Evolutionary conservation across 2,113 vertebrate species (phyloP).

Genomic region (Gracilinanus agilis): DNA sequence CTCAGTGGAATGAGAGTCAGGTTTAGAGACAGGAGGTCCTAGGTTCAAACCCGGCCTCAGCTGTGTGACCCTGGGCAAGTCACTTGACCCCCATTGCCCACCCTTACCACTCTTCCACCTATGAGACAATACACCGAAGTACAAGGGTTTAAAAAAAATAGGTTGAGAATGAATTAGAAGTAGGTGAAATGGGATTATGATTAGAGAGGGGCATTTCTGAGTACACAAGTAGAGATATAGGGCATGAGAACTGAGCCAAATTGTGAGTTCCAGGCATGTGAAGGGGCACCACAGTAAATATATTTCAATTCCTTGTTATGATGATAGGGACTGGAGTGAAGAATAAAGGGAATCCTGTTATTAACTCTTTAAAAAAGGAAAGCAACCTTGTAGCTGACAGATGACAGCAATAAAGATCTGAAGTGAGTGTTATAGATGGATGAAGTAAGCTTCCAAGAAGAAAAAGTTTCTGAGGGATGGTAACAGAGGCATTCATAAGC

Average conservation of each 20-base stretch:
- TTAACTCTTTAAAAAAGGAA: neutral
- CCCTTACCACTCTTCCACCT: too few relatives aligned
- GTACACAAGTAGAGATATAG: neutral
- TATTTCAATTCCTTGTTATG: neutral
- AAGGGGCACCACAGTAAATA: neutral
- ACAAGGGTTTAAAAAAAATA: too few relatives aligned
- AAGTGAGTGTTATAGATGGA: neutral
- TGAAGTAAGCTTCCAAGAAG: neutral
- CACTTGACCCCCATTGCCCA: too few relatives aligned
- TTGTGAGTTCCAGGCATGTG: neutral
- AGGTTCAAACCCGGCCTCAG: too few relatives aligned
- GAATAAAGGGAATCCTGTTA: neutral
- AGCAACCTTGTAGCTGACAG: neutral
- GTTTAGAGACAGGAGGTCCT: too few relatives aligned
- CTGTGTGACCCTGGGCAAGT: too few relatives aligned
- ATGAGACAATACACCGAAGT: too few relatives aligned
- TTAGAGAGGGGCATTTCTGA: neutral
- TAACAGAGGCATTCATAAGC: neutral
- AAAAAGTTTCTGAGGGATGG: neutral
- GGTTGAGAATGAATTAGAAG: neutral
- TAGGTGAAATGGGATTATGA: neutral
- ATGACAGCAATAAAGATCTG: neutral
- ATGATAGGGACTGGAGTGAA: neutral
- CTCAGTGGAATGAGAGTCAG: too few relatives aligned
- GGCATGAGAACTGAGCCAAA: neutral